Evolutionary conservation across 2,888 invertebrate species (phyloP).

Genomic region (Pammene aurita): DNA sequence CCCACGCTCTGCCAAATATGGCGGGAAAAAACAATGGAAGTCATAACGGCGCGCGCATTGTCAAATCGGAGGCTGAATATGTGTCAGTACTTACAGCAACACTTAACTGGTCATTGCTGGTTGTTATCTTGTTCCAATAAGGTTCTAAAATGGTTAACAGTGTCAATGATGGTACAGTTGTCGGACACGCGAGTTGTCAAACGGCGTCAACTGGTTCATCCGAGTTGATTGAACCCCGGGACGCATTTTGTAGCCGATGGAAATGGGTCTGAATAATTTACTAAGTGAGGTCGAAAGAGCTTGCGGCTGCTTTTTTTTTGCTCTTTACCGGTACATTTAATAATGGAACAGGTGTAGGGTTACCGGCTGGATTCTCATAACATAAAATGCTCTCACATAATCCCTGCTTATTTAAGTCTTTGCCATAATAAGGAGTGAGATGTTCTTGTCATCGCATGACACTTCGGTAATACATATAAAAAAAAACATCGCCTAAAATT

Average conservation of each 20-base stretch:
- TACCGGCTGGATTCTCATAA: background rate
- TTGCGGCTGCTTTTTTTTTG: conserved; percentile 33
- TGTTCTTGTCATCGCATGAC: no score
- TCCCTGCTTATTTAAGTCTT: no score
- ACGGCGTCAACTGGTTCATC: conserved; percentile 36
- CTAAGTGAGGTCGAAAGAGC: conserved; percentile 31
- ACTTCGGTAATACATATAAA: no score
- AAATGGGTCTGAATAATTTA: conserved; percentile 40
- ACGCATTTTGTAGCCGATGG: conserved; percentile 26
- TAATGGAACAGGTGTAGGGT: conserved; percentile 29
- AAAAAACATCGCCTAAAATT: no score
- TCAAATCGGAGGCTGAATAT: conserved; percentile 59
- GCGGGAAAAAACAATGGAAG: conserved; percentile 70
- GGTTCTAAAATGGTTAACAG: no score
- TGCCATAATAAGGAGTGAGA: no score
- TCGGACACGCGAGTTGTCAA: conserved; percentile 44
- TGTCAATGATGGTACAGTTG: conserved; percentile 13
- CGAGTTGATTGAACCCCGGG: conserved; percentile 37
- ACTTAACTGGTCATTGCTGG: no score
- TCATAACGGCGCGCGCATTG: conserved; percentile 67
- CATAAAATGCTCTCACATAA: background rate
- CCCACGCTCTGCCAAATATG: conserved; percentile 69
- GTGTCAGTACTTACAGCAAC: conserved; percentile 49
- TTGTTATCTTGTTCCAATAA: no score
- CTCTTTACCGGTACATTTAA: conserved; percentile 35